Evolutionary conservation across 2,888 invertebrate genomes (phyloP), one percentile per base, ranked within the genome.

Genomic region (Drosophila recens): DNA sequence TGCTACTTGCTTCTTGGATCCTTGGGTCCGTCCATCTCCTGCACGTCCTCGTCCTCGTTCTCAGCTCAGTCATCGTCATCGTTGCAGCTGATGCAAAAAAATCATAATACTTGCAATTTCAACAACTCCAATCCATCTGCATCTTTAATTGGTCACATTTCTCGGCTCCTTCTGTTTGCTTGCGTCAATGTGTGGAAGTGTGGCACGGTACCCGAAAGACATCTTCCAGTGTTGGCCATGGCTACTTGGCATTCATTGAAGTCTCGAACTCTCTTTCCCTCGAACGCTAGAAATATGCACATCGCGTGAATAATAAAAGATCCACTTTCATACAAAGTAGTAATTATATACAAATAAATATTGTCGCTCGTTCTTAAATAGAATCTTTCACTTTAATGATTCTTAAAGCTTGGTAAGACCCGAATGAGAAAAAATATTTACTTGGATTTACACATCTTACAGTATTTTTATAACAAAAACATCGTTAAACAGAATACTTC

Each of bases 291-390:
- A 75, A 81, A 72, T 72, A 63, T 61, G 45, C 66, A 53, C 49
- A 57, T 36, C 63, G 53, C 65, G 66, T 83, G 70, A 82, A 86
- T 86, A 72, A 86, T 88, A 69, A 58, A 86, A 67, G 64, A 49
- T 54, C 70, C 57, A 46, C 38, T 65, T 66, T 61, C 67, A 49
- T 38, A 59, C 72, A 62, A 17, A 17, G 17, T 17, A 17, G 17
- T 17, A 17, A 17, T 17, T 17, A 17, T 17, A 17, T 46, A 64
- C 67, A 83, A 67, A 75, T 70, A 62, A 17, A 17, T 17, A 17
- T 17, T 17, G 17, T 17, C 17, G 1, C n/a, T 48, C 11, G 8
- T 34, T 38, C 34, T 53, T 42, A 15, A 36, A 42, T 66, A 10
- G 20, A 45, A 56, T 27, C 1, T 11, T 42, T 13, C 4, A 13